These are phyloP conservation scores for pig (Sus scrofa) DNA, from an alignment of 2,113 vertebrate genomes.

Conservation along the genomic window T2T-Sscrofa CM000820.6:89802501-89803000, in stretches of 20 bases:
- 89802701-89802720: slow-evolving; percentile 23
- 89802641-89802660: background rate
- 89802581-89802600: slow-evolving; percentile 11
- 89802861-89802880: background rate
- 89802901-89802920: background rate
- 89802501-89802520: background rate
- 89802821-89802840: background rate
- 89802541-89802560: background rate
- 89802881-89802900: background rate
- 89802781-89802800: background rate
- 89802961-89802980: background rate
- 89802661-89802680: slow-evolving; percentile 35
- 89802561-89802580: background rate
- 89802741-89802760: slow-evolving; percentile 38
- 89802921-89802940: background rate
- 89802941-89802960: background rate
- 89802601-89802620: background rate
- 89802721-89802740: slow-evolving; percentile 8
- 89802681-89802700: background rate
- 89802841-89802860: background rate
- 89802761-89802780: background rate
- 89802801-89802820: background rate
- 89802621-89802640: background rate
- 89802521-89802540: background rate
- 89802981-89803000: background rate